Conservation (phyloP, 2,888 invertebrate genomes). For the Troglohyphantes excavatus region DNA sequence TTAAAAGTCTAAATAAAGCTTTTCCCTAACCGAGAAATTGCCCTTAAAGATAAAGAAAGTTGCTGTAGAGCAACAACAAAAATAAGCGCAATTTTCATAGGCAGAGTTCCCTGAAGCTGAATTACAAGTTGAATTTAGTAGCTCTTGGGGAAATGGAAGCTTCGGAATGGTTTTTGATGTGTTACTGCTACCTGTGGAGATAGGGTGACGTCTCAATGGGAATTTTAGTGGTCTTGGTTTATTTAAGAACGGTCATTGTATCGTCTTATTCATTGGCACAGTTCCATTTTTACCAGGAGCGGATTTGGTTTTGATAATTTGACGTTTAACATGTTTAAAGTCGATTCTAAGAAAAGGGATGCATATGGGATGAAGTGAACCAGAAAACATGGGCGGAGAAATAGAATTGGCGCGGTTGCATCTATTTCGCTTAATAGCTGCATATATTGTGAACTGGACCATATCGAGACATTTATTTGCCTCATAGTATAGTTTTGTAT, state of each 20-base stretch:
- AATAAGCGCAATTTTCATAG: conserved; percentile 62
- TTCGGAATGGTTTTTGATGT: conserved; percentile 26
- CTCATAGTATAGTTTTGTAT: too few species aligned
- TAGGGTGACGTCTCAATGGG: conserved; percentile 26
- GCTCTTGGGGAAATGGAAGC: conserved; percentile 65
- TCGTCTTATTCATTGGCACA: conserved; percentile 41
- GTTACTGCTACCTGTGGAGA: conserved; percentile 48
- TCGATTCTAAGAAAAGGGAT: too few species aligned
- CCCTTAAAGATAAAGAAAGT: conserved; percentile 50
- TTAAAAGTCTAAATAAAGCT: conserved; percentile 69
- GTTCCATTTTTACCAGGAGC: conserved; percentile 32
- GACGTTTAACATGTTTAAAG: too few species aligned
- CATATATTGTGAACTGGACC: too few species aligned
- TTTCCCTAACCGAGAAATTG: conserved; percentile 71
- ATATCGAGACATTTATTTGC: too few species aligned
- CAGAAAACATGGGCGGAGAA: too few species aligned
- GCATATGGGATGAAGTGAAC: too few species aligned
- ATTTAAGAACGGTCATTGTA: neutral
- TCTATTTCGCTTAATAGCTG: too few species aligned
- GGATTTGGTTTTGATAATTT: too few species aligned
- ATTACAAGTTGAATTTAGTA: conserved; percentile 71
- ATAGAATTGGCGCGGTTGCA: too few species aligned
- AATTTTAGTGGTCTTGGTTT: neutral
- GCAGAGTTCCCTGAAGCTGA: conserved; percentile 52
- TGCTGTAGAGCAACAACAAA: conserved; percentile 21